These are phyloP conservation scores for Crioceris asparagi DNA, from an alignment of 2,888 invertebrate genomes.

Conservation along the genomic window DNA sequence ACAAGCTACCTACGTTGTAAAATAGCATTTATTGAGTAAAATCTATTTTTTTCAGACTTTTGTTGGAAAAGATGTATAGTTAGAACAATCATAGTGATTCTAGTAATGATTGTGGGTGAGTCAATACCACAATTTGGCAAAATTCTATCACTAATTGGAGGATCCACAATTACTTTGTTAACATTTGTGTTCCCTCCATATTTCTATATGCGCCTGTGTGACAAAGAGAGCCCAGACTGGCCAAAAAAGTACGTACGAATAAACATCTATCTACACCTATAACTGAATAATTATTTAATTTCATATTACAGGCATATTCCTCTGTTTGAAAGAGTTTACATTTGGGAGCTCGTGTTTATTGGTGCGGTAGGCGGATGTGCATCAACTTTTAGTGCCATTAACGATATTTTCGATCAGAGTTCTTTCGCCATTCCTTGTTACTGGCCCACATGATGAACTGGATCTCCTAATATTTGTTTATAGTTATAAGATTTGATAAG, in stretches of 20 bases:
- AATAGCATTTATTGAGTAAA: slow-evolving; percentile 3
- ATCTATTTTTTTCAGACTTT: slow-evolving; percentile 42
- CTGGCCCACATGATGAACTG: too few relatives aligned
- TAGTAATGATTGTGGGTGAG: slow-evolving; percentile 55
- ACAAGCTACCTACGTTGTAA: neutral
- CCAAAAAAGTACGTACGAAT: too few relatives aligned
- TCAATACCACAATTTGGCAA: slow-evolving; percentile 59
- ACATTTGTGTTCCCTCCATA: slow-evolving; percentile 58
- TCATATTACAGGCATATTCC: slow-evolving; percentile 43
- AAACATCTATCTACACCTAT: neutral
- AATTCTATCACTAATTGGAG: slow-evolving; percentile 57
- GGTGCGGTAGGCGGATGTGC: slow-evolving; percentile 50
- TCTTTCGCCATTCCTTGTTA: slow-evolving; percentile 35
- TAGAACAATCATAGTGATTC: slow-evolving; percentile 46
- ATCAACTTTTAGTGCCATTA: slow-evolving; percentile 50
- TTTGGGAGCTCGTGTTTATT: slow-evolving; percentile 50
- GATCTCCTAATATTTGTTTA: too few relatives aligned
- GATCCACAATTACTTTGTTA: slow-evolving; percentile 55
- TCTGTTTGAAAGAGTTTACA: slow-evolving; percentile 46
- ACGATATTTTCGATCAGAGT: slow-evolving; percentile 41
- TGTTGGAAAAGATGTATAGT: slow-evolving; percentile 47
- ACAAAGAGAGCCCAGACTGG: slow-evolving; percentile 38
- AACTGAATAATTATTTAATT: neutral
- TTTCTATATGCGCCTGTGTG: slow-evolving; percentile 53
- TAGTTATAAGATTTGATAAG: too few relatives aligned